Percentiles rank a stretch among this genome's conserved stretches.
Conservation (phyloP, 1,140 invertebrate species). For the Drosophila nigromelanica region DNA sequence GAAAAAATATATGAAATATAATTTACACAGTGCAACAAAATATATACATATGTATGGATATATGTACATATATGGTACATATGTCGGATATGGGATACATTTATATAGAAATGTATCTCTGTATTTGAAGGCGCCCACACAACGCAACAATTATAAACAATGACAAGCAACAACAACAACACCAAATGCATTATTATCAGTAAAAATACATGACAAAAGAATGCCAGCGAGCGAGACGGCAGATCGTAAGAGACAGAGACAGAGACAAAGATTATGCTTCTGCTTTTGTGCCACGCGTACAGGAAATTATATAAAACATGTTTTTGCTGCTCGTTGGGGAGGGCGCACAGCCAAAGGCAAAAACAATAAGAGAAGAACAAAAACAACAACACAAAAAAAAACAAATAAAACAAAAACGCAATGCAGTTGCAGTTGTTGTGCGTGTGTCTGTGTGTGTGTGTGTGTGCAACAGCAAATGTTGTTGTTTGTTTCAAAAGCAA, state of each 20-base stretch:
- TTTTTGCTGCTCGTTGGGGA: slow-evolving; percentile 34
- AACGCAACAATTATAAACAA: slow-evolving; percentile 75
- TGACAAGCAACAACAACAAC: slow-evolving; percentile 52
- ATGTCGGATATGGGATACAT: slow-evolving; percentile 43
- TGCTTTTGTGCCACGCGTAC: slow-evolving; percentile 76
- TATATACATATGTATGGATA: not conserved
- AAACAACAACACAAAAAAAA: not conserved
- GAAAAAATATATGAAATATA: slow-evolving; percentile 36
- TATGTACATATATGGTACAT: not conserved
- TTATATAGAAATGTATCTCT: slow-evolving; percentile 37
- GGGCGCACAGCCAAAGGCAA: slow-evolving; percentile 35
- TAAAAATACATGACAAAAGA: slow-evolving; percentile 77
- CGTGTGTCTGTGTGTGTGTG: slow-evolving; percentile 38
- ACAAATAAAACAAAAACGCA: slow-evolving; percentile 53
- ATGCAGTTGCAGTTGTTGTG: slow-evolving; percentile 61
- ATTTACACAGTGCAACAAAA: slow-evolving; percentile 19
- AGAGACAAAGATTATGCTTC: slow-evolving; percentile 58
- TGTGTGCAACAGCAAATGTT: slow-evolving; percentile 62
- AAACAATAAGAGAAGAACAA: slow-evolving; percentile 65
- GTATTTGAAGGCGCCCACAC: slow-evolving; percentile 33
- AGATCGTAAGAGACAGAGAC: slow-evolving; percentile 3
- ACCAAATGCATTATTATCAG: slow-evolving; percentile 78
- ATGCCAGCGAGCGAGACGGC: slow-evolving; percentile 30
- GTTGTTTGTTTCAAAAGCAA: slow-evolving; percentile 72
- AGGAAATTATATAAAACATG: slow-evolving; percentile 81